These are phyloP conservation scores for Amphiprion percula DNA, from an alignment of 2,113 vertebrate species.

Conservation along the genomic window DNA sequence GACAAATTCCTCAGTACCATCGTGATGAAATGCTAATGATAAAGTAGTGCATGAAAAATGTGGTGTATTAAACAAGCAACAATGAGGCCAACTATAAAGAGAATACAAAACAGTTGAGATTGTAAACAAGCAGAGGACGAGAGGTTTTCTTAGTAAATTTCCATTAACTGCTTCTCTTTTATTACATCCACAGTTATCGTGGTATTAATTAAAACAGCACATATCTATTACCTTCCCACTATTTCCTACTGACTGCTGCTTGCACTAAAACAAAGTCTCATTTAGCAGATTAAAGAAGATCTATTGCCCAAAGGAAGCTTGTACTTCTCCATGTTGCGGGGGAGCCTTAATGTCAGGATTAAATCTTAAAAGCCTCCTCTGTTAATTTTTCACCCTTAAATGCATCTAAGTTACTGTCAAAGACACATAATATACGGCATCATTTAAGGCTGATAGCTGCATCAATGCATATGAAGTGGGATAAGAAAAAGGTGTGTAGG, in stretches of 20 bases:
- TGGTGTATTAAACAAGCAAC: not conserved
- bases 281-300: not conserved
- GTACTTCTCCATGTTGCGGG: not conserved
- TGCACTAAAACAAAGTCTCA: not conserved
- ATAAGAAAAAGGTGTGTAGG: too few relatives aligned
- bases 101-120: not conserved
- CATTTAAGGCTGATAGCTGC: too few relatives aligned
- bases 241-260: not conserved
- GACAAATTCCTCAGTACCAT: not conserved
- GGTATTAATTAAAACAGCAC: not conserved
- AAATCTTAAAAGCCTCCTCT: too few relatives aligned
- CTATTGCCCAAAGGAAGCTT: not conserved
- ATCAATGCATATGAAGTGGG: too few relatives aligned
- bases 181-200: not conserved
- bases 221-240: not conserved
- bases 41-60: not conserved
- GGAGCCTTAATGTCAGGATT: too few relatives aligned
- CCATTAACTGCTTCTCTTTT: conserved; percentile 3
- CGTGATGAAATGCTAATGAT: not conserved
- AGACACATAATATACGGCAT: too few relatives aligned
- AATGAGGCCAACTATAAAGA: not conserved
- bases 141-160: not conserved
- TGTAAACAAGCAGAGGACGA: not conserved
- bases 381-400: too few relatives aligned
- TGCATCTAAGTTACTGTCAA: too few relatives aligned